Evolutionary conservation across 2,113 vertebrate genomes (phyloP).

Genomic region (Mus musculus): DNA sequence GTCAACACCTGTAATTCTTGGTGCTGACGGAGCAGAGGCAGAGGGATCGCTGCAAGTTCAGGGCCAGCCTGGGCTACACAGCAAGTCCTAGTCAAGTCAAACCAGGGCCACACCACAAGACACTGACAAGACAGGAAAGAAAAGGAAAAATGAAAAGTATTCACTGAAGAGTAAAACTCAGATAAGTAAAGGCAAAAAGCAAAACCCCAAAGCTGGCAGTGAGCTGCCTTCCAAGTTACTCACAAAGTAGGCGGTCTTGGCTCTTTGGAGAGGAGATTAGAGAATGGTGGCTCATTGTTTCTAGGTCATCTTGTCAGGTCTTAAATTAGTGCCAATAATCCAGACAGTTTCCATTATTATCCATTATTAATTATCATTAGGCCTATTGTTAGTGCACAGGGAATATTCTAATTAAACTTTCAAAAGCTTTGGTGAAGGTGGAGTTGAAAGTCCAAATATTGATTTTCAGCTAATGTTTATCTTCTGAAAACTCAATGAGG

Average conservation of each 20-base stretch:
- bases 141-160: not conserved
- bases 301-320: conserved; percentile 26
- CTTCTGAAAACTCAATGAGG: conserved; percentile 31
- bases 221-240: not conserved
- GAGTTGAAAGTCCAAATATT: conserved; percentile 7
- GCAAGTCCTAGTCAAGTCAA: not conserved
- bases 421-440: conserved; percentile 47
- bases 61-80: not conserved
- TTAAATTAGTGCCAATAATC: conserved; percentile 59
- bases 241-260: not conserved
- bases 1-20: not conserved
- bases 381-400: conserved; percentile 47
- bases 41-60: not conserved
- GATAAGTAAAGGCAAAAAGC: not conserved
- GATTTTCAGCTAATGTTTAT: conserved; percentile 50
- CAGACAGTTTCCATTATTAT: conserved; percentile 37
- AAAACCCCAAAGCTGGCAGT: conserved; percentile 24
- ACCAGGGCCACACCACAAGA: not conserved
- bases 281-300: conserved; percentile 10
- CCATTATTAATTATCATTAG: conserved; percentile 61
- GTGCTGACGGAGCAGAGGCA: not conserved
- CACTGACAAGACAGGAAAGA: not conserved
- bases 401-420: conserved; percentile 64
- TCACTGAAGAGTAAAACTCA: conserved; percentile 48
- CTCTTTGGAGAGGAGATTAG: conserved; percentile 35